These are phyloP conservation scores for Lamellibrachia luymesi DNA, from an alignment of 1,140 invertebrate genomes.

Conservation along the genomic window DNA sequence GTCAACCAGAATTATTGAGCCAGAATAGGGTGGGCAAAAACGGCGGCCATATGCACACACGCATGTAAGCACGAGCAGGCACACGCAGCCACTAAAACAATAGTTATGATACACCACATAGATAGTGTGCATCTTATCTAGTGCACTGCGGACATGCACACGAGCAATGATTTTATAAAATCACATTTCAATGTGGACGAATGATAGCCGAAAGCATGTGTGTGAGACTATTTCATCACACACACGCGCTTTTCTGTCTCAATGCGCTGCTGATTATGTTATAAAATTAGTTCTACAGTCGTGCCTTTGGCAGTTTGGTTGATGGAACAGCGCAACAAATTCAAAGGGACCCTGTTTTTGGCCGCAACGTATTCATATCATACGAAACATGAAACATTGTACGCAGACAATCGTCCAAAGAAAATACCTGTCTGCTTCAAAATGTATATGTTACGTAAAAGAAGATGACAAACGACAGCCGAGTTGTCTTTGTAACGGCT, in stretches of 20 bases:
- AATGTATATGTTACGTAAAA: neutral
- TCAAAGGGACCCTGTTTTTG: neutral
- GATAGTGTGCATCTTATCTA: neutral
- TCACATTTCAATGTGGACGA: neutral
- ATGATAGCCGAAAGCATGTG: neutral
- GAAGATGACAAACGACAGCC: neutral
- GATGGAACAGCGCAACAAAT: neutral
- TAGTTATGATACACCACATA: neutral
- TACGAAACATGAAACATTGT: neutral
- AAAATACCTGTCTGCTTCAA: neutral
- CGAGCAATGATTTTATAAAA: neutral
- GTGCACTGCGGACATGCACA: neutral
- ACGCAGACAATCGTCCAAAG: neutral
- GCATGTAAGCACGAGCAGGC: neutral
- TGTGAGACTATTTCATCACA: neutral
- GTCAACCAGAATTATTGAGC: neutral
- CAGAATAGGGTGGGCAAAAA: neutral
- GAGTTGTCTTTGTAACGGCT: neutral
- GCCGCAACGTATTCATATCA: neutral
- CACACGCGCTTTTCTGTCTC: neutral
- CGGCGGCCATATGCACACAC: neutral
- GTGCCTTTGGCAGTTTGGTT: neutral
- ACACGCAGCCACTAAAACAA: neutral
- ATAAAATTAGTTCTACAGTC: neutral
- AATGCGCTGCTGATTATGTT: neutral